Percentiles rank a stretch among this genome's conserved stretches.
phyloP scores from a whole-genome alignment of 2,797 vertebrate genomes.

The Acanthis flammea region DNA sequence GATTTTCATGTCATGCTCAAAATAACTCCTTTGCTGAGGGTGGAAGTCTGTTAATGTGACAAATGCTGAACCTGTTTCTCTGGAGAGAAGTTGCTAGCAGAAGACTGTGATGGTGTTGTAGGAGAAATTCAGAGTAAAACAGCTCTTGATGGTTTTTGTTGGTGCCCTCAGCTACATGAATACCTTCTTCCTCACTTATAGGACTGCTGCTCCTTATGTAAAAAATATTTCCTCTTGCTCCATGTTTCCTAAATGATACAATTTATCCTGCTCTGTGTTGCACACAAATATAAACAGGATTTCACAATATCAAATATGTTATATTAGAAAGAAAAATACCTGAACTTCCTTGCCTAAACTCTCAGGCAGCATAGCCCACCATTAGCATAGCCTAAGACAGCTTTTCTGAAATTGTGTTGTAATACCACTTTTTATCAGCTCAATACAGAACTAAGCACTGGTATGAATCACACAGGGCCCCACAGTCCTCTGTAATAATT shows the following conservation, averaged over 20 bases:
- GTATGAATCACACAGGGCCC: rapidly evolving
- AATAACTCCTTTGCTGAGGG: slow-evolving; percentile 29
- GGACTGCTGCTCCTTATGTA: background rate
- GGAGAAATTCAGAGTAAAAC: background rate
- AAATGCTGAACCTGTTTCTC: slow-evolving; percentile 29
- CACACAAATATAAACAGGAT: background rate
- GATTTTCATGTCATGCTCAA: background rate
- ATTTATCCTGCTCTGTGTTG: background rate
- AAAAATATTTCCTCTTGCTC: background rate
- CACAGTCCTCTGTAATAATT: background rate
- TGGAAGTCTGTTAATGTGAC: slow-evolving; percentile 35
- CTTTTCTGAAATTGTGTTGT: background rate
- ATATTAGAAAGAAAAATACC: background rate
- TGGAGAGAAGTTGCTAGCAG: slow-evolving; percentile 8
- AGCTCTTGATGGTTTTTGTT: background rate
- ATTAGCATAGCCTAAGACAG: background rate
- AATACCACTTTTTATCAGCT: background rate
- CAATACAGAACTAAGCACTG: background rate
- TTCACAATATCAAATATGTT: background rate
- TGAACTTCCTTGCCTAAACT: background rate
- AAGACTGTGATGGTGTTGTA: background rate
- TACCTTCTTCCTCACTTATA: background rate
- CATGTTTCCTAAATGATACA: background rate
- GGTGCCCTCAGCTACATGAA: background rate
- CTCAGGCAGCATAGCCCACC: background rate